These are phyloP conservation scores for Tetragnatha montana DNA, from an alignment of 2,888 invertebrate genomes.

Conservation along the genomic window DNA sequence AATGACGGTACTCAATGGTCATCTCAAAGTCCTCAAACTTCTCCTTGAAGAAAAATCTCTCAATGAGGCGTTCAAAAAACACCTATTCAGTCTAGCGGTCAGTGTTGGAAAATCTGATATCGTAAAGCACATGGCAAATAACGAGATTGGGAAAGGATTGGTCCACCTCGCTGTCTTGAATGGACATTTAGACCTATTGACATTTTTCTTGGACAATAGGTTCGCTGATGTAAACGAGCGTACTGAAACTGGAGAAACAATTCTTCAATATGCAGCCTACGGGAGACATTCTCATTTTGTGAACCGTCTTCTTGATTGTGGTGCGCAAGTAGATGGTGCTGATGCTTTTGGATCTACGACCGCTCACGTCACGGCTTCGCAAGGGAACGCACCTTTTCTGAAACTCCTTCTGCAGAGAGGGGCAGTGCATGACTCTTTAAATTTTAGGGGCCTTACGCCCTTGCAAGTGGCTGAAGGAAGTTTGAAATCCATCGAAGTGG, in stretches of 20 bases:
- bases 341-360: neutral
- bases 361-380: neutral
- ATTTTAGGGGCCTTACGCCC: neutral
- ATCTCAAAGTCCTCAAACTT: neutral
- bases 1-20: neutral
- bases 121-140: neutral
- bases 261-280: neutral
- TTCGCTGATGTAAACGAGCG: neutral
- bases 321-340: neutral
- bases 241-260: neutral
- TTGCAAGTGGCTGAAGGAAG: neutral
- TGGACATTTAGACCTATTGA: constrained; percentile 19
- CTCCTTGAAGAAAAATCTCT: neutral
- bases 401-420: constrained; percentile 8
- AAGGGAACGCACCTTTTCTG: neutral
- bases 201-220: constrained; percentile 17
- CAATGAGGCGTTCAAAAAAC: neutral
- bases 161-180: constrained; percentile 34
- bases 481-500: neutral
- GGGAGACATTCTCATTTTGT: neutral
- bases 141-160: neutral
- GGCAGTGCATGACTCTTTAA: constrained; percentile 2
- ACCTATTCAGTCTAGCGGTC: constrained; percentile 26
- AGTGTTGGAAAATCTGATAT: constrained; percentile 22
- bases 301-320: neutral